Evolutionary conservation across 2,888 invertebrate species (phyloP).

Genomic region (Nemotelus nigrinus): DNA sequence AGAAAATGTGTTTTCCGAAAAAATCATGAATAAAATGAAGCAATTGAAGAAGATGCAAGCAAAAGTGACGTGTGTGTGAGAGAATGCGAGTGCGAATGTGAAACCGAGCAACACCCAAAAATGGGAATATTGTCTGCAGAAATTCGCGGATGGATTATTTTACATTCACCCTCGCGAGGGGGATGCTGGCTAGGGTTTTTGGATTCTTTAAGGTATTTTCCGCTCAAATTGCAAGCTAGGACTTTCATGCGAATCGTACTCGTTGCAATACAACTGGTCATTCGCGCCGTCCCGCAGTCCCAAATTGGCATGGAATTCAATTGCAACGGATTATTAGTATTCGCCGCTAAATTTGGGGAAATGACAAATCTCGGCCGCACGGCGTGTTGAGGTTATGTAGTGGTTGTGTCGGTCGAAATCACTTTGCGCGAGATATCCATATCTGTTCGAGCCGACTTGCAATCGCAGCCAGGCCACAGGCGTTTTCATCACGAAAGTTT

Average conservation of each 20-base stretch:
- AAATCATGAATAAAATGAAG: constrained; percentile 30
- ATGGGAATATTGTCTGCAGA: constrained; percentile 43
- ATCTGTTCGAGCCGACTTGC: neutral
- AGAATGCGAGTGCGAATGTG: constrained; percentile 44
- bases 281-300: constrained; percentile 10
- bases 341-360: constrained; percentile 41
- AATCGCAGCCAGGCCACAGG: neutral
- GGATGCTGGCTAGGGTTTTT: constrained; percentile 11
- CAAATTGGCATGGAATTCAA: constrained; percentile 45
- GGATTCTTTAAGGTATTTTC: neutral
- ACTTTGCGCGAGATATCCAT: constrained; percentile 11
- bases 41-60: constrained; percentile 40
- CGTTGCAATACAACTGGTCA: neutral
- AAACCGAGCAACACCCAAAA: constrained; percentile 47
- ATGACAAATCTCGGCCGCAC: constrained; percentile 21
- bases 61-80: constrained; percentile 49
- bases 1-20: constrained; percentile 38
- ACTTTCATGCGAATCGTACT: neutral
- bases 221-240: neutral
- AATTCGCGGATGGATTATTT: constrained; percentile 35
- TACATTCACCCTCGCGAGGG: constrained; percentile 24
- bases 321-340: constrained; percentile 24
- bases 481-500: no score
- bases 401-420: neutral
- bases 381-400: constrained; percentile 40